These are phyloP conservation scores for Exocentrus adspersus DNA, from an alignment of 2,888 invertebrate species.

Conservation along the genomic window DNA sequence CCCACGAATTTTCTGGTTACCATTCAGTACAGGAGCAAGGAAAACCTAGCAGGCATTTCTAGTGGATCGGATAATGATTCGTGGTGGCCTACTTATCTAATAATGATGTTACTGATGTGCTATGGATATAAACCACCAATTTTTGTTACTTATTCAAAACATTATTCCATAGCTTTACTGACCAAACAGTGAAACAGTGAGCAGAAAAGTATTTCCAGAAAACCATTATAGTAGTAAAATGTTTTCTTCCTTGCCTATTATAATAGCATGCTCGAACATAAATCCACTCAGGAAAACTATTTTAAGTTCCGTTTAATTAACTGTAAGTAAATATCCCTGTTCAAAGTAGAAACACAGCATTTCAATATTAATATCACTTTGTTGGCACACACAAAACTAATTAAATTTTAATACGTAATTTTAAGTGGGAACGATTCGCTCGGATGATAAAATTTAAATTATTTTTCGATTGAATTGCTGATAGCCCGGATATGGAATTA, in stretches of 20 bases:
- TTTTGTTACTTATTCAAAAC: no score
- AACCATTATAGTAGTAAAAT: no score
- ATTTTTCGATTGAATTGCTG: constrained; percentile 48
- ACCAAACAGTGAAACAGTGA: no score
- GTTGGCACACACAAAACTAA: constrained; percentile 37
- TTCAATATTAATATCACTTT: constrained; percentile 32
- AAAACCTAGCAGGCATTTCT: no score
- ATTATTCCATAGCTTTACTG: no score
- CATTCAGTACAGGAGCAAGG: no score
- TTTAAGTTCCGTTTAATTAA: constrained; percentile 14
- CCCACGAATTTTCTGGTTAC: no score
- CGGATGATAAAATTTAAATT: constrained; percentile 47
- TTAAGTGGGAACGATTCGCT: constrained; percentile 35
- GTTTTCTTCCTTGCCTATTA: not conserved
- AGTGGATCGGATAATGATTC: no score
- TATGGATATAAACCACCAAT: no score
- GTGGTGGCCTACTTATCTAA: no score
- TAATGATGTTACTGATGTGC: no score
- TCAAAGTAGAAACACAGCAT: constrained; percentile 17
- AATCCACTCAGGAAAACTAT: not conserved
- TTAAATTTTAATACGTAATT: constrained; percentile 49
- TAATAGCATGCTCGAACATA: not conserved
- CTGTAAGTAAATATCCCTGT: constrained; percentile 8
- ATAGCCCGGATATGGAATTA: constrained; percentile 46
- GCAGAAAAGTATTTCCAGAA: no score